Conservation (phyloP, 1,140 invertebrate genomes). For the Ips nitidus region DNA sequence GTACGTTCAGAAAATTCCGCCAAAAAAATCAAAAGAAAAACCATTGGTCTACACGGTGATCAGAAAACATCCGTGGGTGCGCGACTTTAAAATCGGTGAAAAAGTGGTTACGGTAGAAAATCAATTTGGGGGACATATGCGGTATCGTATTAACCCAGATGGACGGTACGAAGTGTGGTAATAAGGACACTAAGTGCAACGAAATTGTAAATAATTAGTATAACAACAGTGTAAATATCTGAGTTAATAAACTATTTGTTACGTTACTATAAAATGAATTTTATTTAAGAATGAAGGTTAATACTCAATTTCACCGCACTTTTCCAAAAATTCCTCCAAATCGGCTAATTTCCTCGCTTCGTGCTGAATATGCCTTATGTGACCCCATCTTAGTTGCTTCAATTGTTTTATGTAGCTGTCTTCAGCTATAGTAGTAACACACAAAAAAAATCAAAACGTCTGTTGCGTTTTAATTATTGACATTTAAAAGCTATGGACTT, state of each 20-base stretch:
- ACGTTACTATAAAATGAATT: too few relatives aligned
- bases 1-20: conserved; percentile 31
- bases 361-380: conserved; percentile 54
- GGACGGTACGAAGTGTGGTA: conserved; percentile 20
- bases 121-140: conserved; percentile 11
- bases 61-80: conserved; percentile 13
- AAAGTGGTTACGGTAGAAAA: conserved; percentile 3
- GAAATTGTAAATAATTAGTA: too few relatives aligned
- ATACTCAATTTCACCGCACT: conserved; percentile 43
- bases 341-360: conserved; percentile 51
- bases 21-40: conserved; percentile 5
- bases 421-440: conserved; percentile 9
- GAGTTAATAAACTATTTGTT: too few relatives aligned
- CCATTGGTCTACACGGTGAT: conserved; percentile 2
- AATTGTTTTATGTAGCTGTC: conserved; percentile 47
- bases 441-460: background rate
- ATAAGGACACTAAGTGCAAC: background rate
- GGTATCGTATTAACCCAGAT: conserved; percentile 11
- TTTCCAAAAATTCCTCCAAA: conserved; percentile 53
- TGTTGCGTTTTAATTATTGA: background rate
- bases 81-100: conserved; percentile 12
- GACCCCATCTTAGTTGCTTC: conserved; percentile 52
- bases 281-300: background rate
- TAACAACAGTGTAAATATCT: too few relatives aligned
- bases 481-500: background rate